Evolutionary conservation across 2,888 invertebrate species (phyloP).

Genomic region (Eremobia ochroleuca): DNA sequence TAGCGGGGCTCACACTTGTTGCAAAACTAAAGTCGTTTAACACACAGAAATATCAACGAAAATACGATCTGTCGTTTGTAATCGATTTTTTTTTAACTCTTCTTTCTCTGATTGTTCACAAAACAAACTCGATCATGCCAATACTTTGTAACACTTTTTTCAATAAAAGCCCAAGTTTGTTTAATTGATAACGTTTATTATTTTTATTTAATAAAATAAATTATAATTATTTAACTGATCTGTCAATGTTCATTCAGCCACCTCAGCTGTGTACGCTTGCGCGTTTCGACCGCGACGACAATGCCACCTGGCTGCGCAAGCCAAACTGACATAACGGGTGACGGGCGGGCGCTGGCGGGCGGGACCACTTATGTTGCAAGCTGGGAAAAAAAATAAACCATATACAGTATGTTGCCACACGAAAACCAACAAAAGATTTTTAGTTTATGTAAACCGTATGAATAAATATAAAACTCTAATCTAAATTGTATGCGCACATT

Average conservation of each 20-base stretch:
- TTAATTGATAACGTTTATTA: slow-evolving; percentile 70
- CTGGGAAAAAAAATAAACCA: slow-evolving; percentile 4
- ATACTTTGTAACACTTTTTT: slow-evolving; percentile 77
- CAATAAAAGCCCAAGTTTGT: slow-evolving; percentile 79
- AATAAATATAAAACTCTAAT: background rate
- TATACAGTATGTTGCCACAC: slow-evolving; percentile 42
- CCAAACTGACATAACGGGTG: slow-evolving; percentile 75
- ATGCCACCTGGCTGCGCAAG: slow-evolving; percentile 85
- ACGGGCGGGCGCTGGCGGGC: slow-evolving; percentile 67
- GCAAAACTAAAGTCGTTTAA: slow-evolving; percentile 83
- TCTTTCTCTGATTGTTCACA: slow-evolving; percentile 70
- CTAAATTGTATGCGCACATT: background rate
- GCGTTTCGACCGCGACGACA: slow-evolving; percentile 65
- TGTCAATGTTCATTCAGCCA: slow-evolving; percentile 83
- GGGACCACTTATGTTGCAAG: slow-evolving; percentile 68
- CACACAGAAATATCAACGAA: slow-evolving; percentile 80
- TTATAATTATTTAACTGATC: slow-evolving; percentile 74
- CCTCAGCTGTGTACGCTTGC: slow-evolving; percentile 79
- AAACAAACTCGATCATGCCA: slow-evolving; percentile 65
- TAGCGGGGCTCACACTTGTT: slow-evolving; percentile 83
- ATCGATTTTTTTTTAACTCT: slow-evolving; percentile 85
- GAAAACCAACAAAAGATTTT: background rate
- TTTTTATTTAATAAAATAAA: slow-evolving; percentile 74
- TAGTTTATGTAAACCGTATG: background rate
- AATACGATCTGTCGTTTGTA: slow-evolving; percentile 79